Base-by-base conservation (phyloP, 2,113 vertebrate species). In the Hippocampus zosterae region DNA sequence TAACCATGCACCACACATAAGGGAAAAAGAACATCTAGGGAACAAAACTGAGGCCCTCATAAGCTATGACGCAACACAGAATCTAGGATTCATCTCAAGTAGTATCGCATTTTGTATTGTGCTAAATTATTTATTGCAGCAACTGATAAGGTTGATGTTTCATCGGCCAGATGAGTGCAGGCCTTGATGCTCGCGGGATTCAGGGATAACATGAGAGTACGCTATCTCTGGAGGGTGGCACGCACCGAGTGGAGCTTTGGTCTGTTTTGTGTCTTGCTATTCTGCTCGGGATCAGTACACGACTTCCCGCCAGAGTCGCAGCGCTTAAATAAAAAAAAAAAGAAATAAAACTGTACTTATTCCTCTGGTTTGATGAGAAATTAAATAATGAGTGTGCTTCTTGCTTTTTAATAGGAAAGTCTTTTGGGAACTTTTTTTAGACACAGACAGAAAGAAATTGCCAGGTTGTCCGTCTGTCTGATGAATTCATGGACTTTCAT, bases 121-220 rank as follows among this genome's bases (percentile, higher is more conserved):
- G 75, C 88, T 92, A 69, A 84, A 92, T 92, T 89, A 91, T 91
- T 91, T 70, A 89, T 74, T 66, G 57, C n/a, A 8, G 62, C 52
- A 71, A 73, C 70, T 73, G 78, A 73, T 85, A 84, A 81, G 67
- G 69, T 67, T 63, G 74, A 52, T 60, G 82, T 80, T 81, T 65
- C 81, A 77, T 71, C 85, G 86, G 85, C 81, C 82, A 81, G 76
- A 81, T 82, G 78, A 78, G 76, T 78, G 65, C 77, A 75, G 74
- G 75, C 70, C 82, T 86, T 81, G 74, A 87, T 85, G 84, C 87
- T 89, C 79, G 27, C 80, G 82, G 86, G 75, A 82, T 85, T 84
- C 83, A 88, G 70, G 79, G 80, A 87, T 83, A 90, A 92, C 89
- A 88, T 85, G 77, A 90, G 84, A 88, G 90, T 86, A 90, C 88